These are phyloP conservation scores for Psammodynastes pulverulentus DNA, from an alignment of 2,113 vertebrate genomes.

Conservation along the genomic window DNA sequence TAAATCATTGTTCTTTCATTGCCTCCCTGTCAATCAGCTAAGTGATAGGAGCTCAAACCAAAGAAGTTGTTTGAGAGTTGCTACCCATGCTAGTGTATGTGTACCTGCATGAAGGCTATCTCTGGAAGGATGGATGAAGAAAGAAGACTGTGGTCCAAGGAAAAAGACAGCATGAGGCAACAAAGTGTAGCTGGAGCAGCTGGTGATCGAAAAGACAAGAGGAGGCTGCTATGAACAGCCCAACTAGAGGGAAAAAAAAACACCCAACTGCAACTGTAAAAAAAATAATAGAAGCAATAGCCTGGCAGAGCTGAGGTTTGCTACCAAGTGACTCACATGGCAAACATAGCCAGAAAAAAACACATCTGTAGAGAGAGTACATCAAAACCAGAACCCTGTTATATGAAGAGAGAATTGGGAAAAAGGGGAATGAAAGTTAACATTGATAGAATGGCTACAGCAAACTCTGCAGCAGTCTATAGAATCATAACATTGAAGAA, in stretches of 20 bases:
- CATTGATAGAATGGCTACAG: background rate
- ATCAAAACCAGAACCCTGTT: background rate
- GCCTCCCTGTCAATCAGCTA: background rate
- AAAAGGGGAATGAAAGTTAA: background rate
- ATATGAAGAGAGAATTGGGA: background rate
- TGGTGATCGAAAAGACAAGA: background rate
- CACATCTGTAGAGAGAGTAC: background rate
- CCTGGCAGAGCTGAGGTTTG: background rate
- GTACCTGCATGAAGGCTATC: background rate
- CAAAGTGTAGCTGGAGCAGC: background rate
- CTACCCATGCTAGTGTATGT: background rate
- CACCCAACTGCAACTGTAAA: background rate
- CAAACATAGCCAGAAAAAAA: background rate
- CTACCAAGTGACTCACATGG: background rate
- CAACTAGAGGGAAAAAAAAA: background rate
- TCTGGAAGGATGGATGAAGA: background rate
- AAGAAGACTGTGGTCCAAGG: background rate
- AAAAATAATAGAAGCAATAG: background rate
- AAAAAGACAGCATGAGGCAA: background rate
- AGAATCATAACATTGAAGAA: background rate
- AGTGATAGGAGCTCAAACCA: background rate
- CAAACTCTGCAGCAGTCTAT: background rate
- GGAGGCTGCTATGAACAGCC: background rate
- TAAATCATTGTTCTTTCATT: background rate
- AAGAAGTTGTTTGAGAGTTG: background rate